Evolutionary conservation across 2,797 vertebrate genomes (phyloP).

Genomic region (Sylvia borin): DNA sequence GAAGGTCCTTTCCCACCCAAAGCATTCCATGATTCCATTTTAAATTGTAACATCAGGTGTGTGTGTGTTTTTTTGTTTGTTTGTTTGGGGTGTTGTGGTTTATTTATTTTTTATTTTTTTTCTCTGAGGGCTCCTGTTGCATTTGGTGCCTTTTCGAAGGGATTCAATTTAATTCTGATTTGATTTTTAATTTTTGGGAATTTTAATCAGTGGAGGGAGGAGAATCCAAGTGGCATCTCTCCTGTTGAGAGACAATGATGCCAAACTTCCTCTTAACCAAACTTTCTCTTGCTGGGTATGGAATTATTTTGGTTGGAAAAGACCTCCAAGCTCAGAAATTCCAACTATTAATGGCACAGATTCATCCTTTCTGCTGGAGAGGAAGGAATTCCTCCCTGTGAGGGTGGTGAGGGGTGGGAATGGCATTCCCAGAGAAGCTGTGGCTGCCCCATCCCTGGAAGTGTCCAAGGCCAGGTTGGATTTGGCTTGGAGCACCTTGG

Average conservation of each 20-base stretch:
- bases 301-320: not conserved
- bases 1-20: not conserved
- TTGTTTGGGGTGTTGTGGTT: too few species aligned
- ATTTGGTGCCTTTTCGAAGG: not conserved
- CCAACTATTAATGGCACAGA: accelerated
- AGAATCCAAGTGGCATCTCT: not conserved
- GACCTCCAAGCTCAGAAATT: not conserved
- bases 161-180: not conserved
- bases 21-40: not conserved
- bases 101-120: not conserved
- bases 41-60: not conserved
- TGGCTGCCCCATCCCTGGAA: not conserved
- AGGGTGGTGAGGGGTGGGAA: not conserved
- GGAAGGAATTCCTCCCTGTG: not conserved
- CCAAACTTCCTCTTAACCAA: not conserved
- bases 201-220: not conserved
- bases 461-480: too few species aligned
- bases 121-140: not conserved
- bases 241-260: accelerated
- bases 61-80: too few species aligned
- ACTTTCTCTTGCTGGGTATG: not conserved
- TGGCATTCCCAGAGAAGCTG: not conserved
- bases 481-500: not conserved
- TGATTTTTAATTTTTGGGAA: not conserved
- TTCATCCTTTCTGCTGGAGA: not conserved